These are phyloP conservation scores for Flexamia atlantica DNA, from an alignment of 2,888 invertebrate genomes.

Conservation along the genomic window DNA sequence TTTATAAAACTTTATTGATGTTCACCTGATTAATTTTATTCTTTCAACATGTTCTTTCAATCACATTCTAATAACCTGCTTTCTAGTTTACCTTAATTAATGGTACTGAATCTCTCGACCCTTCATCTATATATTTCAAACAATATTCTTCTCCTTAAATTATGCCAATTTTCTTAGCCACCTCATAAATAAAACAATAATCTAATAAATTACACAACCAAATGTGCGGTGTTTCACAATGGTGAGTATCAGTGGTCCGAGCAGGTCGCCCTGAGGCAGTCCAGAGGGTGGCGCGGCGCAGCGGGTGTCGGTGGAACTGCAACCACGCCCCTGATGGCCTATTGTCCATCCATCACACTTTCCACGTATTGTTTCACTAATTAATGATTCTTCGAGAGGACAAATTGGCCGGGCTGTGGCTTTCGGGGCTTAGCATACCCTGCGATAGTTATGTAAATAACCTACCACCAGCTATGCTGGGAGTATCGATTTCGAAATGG, in stretches of 20 bases:
- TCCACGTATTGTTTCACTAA: slow-evolving; percentile 21
- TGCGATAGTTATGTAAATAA: neutral
- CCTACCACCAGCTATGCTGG: neutral
- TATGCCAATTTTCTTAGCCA: no score
- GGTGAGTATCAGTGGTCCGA: neutral
- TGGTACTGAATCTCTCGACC: no score
- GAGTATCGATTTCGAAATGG: slow-evolving; percentile 21
- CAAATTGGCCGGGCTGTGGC: slow-evolving; percentile 3
- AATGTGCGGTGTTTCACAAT: slow-evolving; percentile 7
- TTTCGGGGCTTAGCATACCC: neutral
- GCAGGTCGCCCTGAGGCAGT: neutral
- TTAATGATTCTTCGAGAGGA: slow-evolving; percentile 22
- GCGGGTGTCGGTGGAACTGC: neutral
- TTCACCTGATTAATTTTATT: no score
- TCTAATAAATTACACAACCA: neutral
- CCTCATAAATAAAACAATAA: neutral
- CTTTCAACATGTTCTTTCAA: no score
- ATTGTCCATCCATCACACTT: slow-evolving; percentile 43
- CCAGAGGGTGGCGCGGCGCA: slow-evolving; percentile 1
- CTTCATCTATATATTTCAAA: no score
- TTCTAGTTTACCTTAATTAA: no score
- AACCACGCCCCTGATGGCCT: slow-evolving; percentile 31
- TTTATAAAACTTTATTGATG: no score
- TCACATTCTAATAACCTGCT: no score
- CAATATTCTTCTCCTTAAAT: no score